Evolutionary conservation across 2,113 vertebrate genomes (phyloP), one percentile per base, ranked within the genome.

Genomic region (Corydoras sp.): DNA sequence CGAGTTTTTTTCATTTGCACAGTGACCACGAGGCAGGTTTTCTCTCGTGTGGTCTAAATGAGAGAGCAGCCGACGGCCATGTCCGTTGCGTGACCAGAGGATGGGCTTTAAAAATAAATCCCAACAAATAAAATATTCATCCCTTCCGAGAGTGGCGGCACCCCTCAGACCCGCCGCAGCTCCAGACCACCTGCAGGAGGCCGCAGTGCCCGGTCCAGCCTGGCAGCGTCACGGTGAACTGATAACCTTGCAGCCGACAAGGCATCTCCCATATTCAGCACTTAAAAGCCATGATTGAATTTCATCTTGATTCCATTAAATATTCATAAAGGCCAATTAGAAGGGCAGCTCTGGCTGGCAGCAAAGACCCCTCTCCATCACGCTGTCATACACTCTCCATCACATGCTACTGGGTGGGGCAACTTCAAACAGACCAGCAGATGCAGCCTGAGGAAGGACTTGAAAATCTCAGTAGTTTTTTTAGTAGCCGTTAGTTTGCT

Each of bases 291-390:
- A 86, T 90, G 90, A 95, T 93, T 93, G 89, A 93, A 93, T 95
- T 93, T 88, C 86, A 89, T 92, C 91, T 89, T 90, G 90, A 92
- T 94, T 92, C 92, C 89, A 95, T 95, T 92, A 94, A 94, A 92
- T 94, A 96, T 98, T 97, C 91, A 98, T 93, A 91, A 92, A 91
- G 89, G 90, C 90, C 93, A 96, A 96, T 97, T 96, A 96, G 92
- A 92, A 91, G 89, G 91, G 89, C 90, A 92, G 90, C 90, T 89
- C 89, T 69, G 88, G 87, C 87, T 90, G 87, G 86, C 89, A 85
- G 83, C 69, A 79, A 92, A 88, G 90, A 86, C 79, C 88, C 76
- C 84, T 82, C 91, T 90, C 90, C 89, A 91, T 92, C 91, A 92
- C 90, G 76, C 85, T 92, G 88, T 92, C 90, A 91, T 78, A 86